Evolutionary conservation across 1,140 invertebrate genomes (phyloP), one percentile per base, ranked within the genome.

Genomic region (Pararge aegeria): DNA sequence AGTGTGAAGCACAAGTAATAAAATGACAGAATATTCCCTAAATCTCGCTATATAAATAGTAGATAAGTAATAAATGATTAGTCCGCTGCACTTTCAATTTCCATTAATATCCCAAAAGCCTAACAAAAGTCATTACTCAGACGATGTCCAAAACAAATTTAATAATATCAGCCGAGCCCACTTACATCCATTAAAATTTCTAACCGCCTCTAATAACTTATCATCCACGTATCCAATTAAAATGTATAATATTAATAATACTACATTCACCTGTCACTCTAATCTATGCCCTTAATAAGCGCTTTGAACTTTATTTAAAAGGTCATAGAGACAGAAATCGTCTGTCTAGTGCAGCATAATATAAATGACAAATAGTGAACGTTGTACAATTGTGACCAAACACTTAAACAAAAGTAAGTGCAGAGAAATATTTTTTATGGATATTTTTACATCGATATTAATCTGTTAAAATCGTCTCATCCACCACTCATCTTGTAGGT

Each of bases 201-300:
- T 64, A 64, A 64, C 56, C 66, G 58, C 63, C 58, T 61, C 55
- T 67, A 69, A 68, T 74, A 66, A 74, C 64, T 66, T 66, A 68
- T 53, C 56, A 61, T 69, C 66, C 62, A 67, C 54, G 46, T 63
- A 72, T 61, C 69, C 63, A 73, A 80, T 80, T 80, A 78, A 74
- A 76, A 73, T 72, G 59, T 67, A 70, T 75, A 72, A 67, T 71
- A 77, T 72, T 70, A 73, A 71, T 76, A 74, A 74, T 68, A 63
- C 68, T 59, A 34, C 55, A 70, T 70, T 78, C 73, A 79, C 76
- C 79, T 82, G 79, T 70, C 70, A 61, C 51, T 68, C 38, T 70
- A 68, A 77, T 70, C 68, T 66, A 54, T 50, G 46, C 24, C 15
- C 21, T 38, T 24, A 30, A 37, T 30, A 12, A 49, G 44, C 10